Conservation (phyloP, 2,888 invertebrate genomes). For the Apoda limacodes region DNA sequence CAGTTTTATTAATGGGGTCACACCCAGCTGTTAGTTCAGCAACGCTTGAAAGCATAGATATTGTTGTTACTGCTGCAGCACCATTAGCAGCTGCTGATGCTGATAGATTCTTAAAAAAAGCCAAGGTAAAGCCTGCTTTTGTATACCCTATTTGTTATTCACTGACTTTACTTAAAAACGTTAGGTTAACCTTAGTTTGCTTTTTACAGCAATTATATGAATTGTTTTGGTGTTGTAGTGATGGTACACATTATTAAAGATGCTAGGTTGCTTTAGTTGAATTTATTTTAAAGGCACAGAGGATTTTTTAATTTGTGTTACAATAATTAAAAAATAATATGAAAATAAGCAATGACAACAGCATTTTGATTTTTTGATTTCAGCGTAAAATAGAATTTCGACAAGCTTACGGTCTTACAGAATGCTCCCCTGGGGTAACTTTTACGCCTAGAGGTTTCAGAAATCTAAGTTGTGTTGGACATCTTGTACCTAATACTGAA, state of each 20-base stretch:
- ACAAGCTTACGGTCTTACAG: slow-evolving; percentile 79
- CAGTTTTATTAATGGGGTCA: slow-evolving; percentile 76
- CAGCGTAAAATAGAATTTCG: slow-evolving; percentile 48
- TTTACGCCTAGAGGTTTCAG: slow-evolving; percentile 30
- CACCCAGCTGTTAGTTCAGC: slow-evolving; percentile 69
- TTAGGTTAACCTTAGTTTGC: too few relatives aligned
- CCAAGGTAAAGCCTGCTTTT: slow-evolving; percentile 35
- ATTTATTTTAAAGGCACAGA: too few relatives aligned
- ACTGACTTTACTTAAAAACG: too few relatives aligned
- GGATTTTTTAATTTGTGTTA: too few relatives aligned
- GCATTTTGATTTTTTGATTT: too few relatives aligned
- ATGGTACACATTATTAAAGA: too few relatives aligned
- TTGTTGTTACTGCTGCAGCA: slow-evolving; percentile 73
- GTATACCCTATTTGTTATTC: too few relatives aligned
- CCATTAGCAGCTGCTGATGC: slow-evolving; percentile 72
- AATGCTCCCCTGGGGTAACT: slow-evolving; percentile 70
- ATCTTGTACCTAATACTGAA: slow-evolving; percentile 68
- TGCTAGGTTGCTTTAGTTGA: too few relatives aligned
- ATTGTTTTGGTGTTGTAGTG: too few relatives aligned
- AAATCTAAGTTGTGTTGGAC: slow-evolving; percentile 58
- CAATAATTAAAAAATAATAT: too few relatives aligned
- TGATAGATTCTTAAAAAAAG: slow-evolving; percentile 61
- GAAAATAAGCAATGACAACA: too few relatives aligned
- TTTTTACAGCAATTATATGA: too few relatives aligned
- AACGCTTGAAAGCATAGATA: slow-evolving; percentile 65